Evolutionary conservation across 2,888 invertebrate species (phyloP), one percentile per base, ranked within the genome.

Genomic region (Ormyrus thymus): DNA sequence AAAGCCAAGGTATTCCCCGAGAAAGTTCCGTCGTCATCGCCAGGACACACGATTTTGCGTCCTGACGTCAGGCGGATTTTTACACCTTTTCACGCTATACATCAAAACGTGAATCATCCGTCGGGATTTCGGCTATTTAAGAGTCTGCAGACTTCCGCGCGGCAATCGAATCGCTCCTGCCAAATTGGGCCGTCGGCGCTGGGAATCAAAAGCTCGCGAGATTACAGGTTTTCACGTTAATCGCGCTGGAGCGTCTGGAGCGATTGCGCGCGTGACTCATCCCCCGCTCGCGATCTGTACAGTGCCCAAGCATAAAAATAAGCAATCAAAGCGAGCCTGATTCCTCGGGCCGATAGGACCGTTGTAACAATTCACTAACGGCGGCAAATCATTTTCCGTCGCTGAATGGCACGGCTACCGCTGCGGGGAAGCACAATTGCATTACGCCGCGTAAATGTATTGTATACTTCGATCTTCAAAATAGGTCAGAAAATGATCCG

Each of bases 181-280:
- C 15, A 8, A 69, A 68, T 13, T 11, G 43, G 15, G n/a, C 9
- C 55, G 29, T 8, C 4, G 8, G 13, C 56, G 8, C 46, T 29
- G 1, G 29, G 15, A 50, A 8, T 65, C 2, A 62, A 13, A 13
- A n/a, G 7, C 46, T 13, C 46, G n/a, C n/a, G 43, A 7, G 13
- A 13, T 13, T 7, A 62, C 7, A 9, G 48, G 8, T 48, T 62
- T 51, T 50, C 51, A 51, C 15, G 7, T 13, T 1, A 46, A 46
- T 8, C 7, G 46, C 45, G 46, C 7, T 6, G 15, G 11, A 9
- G 46, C 55, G 10, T 6, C 48, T 13, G 3, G 10, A 43, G 51
- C 29, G 62, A 62, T 62, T 59, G 29, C 43, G 11, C 43, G 62
- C 0, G 29, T 65, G 64, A 64, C 11, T 73, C 56, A 73, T 15